These are phyloP conservation scores for Crenichthys baileyi DNA, from an alignment of 2,797 vertebrate genomes.

Conservation along the genomic window DNA sequence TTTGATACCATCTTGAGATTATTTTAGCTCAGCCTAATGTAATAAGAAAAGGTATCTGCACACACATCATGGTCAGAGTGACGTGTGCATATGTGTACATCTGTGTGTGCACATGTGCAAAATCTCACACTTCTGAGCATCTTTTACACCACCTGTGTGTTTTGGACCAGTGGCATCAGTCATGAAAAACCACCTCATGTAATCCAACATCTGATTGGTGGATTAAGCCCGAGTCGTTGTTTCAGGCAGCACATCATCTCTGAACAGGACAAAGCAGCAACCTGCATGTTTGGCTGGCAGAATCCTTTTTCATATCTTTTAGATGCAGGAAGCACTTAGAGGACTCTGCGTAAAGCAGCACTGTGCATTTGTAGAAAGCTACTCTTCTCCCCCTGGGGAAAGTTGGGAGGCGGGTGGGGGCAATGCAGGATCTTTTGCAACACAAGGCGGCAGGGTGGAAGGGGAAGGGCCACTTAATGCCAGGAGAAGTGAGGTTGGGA, in stretches of 20 bases:
- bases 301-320: slow-evolving; percentile 49
- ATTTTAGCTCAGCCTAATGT: not conserved
- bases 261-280: slow-evolving; percentile 63
- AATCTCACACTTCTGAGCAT: not conserved
- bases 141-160: not conserved
- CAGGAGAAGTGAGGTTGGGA: slow-evolving; percentile 37
- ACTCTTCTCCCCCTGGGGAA: slow-evolving; percentile 54
- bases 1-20: not conserved
- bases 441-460: slow-evolving; percentile 17
- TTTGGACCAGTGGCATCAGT: slow-evolving; percentile 2
- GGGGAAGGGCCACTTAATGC: slow-evolving; percentile 46
- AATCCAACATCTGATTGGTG: slow-evolving; percentile 39
- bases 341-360: slow-evolving; percentile 49
- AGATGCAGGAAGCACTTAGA: slow-evolving; percentile 72
- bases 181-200: slow-evolving; percentile 19
- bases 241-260: slow-evolving; percentile 37
- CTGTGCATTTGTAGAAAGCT: slow-evolving; percentile 64
- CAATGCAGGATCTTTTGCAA: slow-evolving; percentile 60
- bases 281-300: slow-evolving; percentile 53
- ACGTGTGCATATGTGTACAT: not conserved
- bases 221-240: slow-evolving; percentile 36
- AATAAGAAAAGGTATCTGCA: not conserved
- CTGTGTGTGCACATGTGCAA: not conserved
- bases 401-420: slow-evolving; percentile 17
- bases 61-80: not conserved